A percentile compares a stretch with the other conserved stretches of the same genome.
These are phyloP conservation scores for Apteryx owenii DNA, from an alignment of 2,113 vertebrate genomes.

Conservation along the genomic window DNA sequence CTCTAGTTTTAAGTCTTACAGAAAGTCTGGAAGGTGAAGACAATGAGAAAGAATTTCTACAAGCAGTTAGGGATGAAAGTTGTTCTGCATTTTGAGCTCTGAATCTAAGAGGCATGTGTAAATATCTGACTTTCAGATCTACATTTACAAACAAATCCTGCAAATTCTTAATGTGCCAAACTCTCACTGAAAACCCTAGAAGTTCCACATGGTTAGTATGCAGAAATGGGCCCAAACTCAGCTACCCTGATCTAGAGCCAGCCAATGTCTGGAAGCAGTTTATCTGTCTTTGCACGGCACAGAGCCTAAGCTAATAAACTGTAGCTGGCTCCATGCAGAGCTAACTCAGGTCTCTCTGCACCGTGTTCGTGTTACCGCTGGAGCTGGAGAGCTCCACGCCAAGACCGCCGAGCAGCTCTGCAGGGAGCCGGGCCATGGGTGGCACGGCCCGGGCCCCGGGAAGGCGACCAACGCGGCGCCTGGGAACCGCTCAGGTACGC, in stretches of 20 bases:
- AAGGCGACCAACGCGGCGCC: neutral
- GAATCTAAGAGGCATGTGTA: accelerated
- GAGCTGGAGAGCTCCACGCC: accelerated
- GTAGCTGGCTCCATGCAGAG: neutral
- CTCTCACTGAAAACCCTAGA: neutral
- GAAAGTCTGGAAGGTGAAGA: neutral
- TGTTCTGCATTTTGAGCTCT: neutral
- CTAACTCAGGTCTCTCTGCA: accelerated
- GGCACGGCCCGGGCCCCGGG: accelerated
- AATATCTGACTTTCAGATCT: neutral
- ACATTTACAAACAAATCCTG: neutral
- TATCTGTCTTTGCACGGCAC: neutral
- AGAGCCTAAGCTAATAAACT: neutral
- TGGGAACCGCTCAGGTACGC: accelerated
- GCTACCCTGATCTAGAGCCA: neutral
- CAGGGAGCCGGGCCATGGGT: accelerated
- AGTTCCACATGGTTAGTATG: accelerated
- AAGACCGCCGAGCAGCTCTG: neutral
- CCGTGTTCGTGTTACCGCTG: accelerated
- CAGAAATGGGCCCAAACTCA: neutral
- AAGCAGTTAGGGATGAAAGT: neutral
- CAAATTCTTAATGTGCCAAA: accelerated
- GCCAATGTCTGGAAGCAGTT: neutral
- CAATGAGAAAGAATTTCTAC: neutral
- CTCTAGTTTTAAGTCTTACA: neutral